Evolutionary conservation across 2,888 invertebrate species (phyloP).

Genomic region (Rhorus exstirpatorius): DNA sequence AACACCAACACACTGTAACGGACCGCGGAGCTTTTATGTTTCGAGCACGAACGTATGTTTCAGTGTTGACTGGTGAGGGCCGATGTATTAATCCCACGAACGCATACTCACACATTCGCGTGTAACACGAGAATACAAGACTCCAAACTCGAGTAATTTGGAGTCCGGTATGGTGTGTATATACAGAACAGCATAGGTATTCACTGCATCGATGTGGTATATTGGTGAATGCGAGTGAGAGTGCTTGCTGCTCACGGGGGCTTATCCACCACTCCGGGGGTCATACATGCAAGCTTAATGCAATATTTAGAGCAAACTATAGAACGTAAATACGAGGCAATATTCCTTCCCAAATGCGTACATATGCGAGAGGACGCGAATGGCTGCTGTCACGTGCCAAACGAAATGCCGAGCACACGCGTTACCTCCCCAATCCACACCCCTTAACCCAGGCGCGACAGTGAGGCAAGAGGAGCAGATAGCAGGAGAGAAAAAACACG

Average conservation of each 20-base stretch:
- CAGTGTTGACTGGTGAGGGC: constrained; percentile 15
- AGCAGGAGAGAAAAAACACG: constrained; percentile 53
- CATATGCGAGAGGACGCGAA: constrained; percentile 60
- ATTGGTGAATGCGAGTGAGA: constrained; percentile 40
- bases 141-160: constrained; percentile 22
- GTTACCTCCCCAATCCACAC: constrained; percentile 46
- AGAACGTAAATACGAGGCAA: constrained; percentile 74
- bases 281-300: constrained; percentile 78
- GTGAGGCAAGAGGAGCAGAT: constrained; percentile 29
- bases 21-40: constrained; percentile 41
- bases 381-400: constrained; percentile 79
- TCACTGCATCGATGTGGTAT: background rate
- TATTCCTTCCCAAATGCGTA: constrained; percentile 72
- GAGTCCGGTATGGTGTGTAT: background rate
- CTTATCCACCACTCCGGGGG: constrained; percentile 62
- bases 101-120: background rate
- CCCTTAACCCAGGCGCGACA: constrained; percentile 46
- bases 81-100: constrained; percentile 33
- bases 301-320: constrained; percentile 77
- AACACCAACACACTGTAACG: constrained; percentile 10
- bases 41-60: constrained; percentile 34
- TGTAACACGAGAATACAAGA: constrained; percentile 1
- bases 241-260: constrained; percentile 44
- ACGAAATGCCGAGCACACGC: constrained; percentile 78
- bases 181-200: background rate